Base-by-base conservation (phyloP, 2,113 vertebrate species). In the Bufo gargarizans region DNA sequence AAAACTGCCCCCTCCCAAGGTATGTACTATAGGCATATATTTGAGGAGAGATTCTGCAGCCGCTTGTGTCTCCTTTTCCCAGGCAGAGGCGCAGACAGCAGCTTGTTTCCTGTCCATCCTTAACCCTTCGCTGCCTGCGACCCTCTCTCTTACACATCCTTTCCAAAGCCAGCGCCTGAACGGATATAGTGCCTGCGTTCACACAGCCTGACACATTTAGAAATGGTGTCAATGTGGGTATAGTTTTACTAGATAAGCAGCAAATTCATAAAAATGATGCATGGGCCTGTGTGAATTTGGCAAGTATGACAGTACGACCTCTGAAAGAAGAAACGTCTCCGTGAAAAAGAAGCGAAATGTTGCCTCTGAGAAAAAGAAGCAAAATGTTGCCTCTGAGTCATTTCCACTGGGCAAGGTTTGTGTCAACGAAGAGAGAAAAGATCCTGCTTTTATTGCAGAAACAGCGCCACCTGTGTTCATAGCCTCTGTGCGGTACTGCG, bases 91-190 rank as follows among this genome's bases (percentile, higher is more conserved):
- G 47, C 81, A 69, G 61, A 69, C 76, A 69, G 76, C 19, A 71
- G 86, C 53, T 81, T 81, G 65, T 87, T 81, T 87, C 86, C 86
- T 87, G 65, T 87, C 65, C 33, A 33, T 17, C 49, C 91, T 92
- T 91, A 82, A 49, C 89, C 53, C 90, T 91, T 91, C 89, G 89
- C 90, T 90, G 85, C 82, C 91, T 89, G 78, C 90, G 89, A 78
- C 81, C 65, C 86, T 89, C 71, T 9, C 45, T 71, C 71, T 17
- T 22, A 67, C 80, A 65, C 69, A 71, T 14, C 33, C 69, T 4
- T 45, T 16, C 19, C 45, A 72, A 67, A 72, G 33, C 69, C 12
- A 45, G 71, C 43, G 45, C 16, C 33, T 74, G 71, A 47, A 17
- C 3, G 2, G 6, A 47, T 17, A 8, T 13, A 17, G 4, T 17